Base-by-base conservation (phyloP, 2,888 invertebrate species). In the Laothoe populi region DNA sequence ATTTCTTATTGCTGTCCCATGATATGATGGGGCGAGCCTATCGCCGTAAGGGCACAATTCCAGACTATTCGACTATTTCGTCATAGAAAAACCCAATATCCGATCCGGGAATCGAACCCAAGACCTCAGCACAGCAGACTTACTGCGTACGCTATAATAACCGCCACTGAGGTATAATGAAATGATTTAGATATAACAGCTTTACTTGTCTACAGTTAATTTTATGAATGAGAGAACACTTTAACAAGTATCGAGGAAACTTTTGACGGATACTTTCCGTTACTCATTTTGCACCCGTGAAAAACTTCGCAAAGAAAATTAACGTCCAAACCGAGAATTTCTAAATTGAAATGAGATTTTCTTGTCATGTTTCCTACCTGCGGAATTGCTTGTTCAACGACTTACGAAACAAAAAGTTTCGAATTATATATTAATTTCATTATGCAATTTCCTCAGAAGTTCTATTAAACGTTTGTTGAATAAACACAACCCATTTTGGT, bases 341-440 rank as follows among this genome's bases (percentile, higher is more conserved):
- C 58, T 42, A 60, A 66, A 66, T 64, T 63, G 63, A 63, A 66
- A 60, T 59, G 58, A 60, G 59, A 65, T 65, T 67, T 63, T 59
- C 60, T 48, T 59, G 58, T 60, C 63, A 61, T 64, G 63, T 62
- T 60, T 23, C 38, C 59, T 61, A 61, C 61, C 45, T 64, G 35
- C 46, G 48, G 49, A 62, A 45, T 40, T 40, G 57, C 38, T 19
- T 57, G 45, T 57, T 61, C 35, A 44, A 40, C 61, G 31, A 57
- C 57, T 61, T 45, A 57, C 19, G 31, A 61, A 61, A 57, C 57
- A 57, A 57, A 57, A 61, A 57, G 57, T 57, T 61, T 44, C 11
- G 16, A 60, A 53, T 60, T 26, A 24, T 53, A 49, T 26, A 53
- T 42, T 53, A 42, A 60, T 60, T 60, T 42, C 26, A 60, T 60